Evolutionary conservation across 1,140 invertebrate species (phyloP), one percentile per base, ranked within the genome.

Genomic region (Araneus ventricosus): DNA sequence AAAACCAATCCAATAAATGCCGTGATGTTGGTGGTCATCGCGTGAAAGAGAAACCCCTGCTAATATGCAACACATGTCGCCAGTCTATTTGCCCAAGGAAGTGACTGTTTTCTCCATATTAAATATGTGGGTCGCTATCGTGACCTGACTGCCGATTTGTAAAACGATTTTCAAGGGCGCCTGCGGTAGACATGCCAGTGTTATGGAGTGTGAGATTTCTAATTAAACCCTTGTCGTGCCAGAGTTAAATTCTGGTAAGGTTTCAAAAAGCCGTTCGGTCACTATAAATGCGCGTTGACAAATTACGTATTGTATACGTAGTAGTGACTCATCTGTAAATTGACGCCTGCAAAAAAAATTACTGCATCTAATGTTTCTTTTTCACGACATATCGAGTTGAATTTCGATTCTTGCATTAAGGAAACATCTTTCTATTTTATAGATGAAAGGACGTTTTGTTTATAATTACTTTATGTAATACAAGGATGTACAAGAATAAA

Each of bases 91-190:
- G 89, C 52, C 75, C 27, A 91, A 91, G 89, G 89, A 91, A 91
- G 89, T 91, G 89, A 91, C 52, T 37, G 75, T 91, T 91, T 91
- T 91, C 89, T 91, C 89, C 89, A 91, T 91, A 91, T 91, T 91
- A 91, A 84, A 84, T 91, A 84, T 30, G 59, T 24, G 57, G 30
- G 63, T 37, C 52, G 79, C 10, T 84, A 7, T 63, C 20, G 14
- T 75, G 70, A 37, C 30, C 3, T 20, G 70, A 75, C 6, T 14
- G 45, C 45, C 45, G 45, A 52, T 75, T 20, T 34, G 70, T 20
- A 30, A n/a, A 63, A 63, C 14, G 34, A 37, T 37, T 75, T 75
- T 75, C 8, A 20, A 20, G 30, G 34, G 1, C 5, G 6, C 20
- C 37, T 6, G 3, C 27, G 34, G 4, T 34, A 1, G 22, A 34